Evolutionary conservation across 1,140 invertebrate genomes (phyloP), one percentile per base, ranked within the genome.

Genomic region (Bombus confusus): DNA sequence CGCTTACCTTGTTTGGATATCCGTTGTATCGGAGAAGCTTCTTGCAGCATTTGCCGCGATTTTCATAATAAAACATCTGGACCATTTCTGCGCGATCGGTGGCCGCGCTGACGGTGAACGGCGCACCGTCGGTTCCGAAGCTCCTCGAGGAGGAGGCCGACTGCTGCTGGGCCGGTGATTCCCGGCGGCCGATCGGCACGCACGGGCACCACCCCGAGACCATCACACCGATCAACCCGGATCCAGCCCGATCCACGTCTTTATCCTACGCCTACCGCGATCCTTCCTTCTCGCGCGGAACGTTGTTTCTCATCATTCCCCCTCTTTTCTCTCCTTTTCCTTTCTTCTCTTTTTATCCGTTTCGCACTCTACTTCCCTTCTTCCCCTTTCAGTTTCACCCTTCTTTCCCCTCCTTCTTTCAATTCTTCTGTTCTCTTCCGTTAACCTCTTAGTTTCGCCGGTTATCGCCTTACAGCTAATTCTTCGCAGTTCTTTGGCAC

Each of bases 41-140:
- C 90, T 96, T 96, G 94, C 97, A 97, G 91, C 96, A 97, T 91
- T 97, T 97, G 81, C 97, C 97, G 52, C 96, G 95, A 88, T 96
- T 97, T 91, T 97, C 97, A 88, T 97, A 97, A 91, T 97, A 97
- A 93, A 97, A 97, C 95, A 97, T 96, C 93, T 97, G 97, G 62
- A 97, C 96, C 96, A 96, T 96, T 66, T 95, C 94, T 79, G 94
- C 89, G 81, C 93, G 93, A 81, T 94, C 93, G 74, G 93, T 93
- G 31, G 92, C 91, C 80, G 91, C 91, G 87, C 93, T 93, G 77
- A 94, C 92, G 83, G 93, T 93, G 87, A 93, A 94, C 34, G 95
- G 93, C 73, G 93, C 92, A 73, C 91, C 91, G 83, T 92, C 93
- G 78, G 78, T 89, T 66, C 91, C 88, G 87, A 47, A 83, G 39